Evolutionary conservation across 2,113 vertebrate species (phyloP), one percentile per base, ranked within the genome.

Genomic region (Callospermophilus lateralis): DNA sequence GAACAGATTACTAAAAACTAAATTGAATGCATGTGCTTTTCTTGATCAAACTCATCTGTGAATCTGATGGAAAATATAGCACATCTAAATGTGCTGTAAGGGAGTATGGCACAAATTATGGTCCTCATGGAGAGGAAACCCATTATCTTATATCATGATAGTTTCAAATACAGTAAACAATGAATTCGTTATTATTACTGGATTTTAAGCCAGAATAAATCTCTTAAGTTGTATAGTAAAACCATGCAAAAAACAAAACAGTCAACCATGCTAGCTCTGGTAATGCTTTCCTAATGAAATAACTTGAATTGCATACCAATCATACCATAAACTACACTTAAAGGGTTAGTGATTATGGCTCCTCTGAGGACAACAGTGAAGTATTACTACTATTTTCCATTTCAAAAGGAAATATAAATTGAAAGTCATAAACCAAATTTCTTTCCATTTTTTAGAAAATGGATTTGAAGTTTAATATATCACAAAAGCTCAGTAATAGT

Each of bases 341-440:
- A 90, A 88, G 90, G 37, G 63, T 95, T 84, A 78, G 86, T 87
- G 81, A 81, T 63, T 58, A 91, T 55, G 42, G 39, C 94, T 96
- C 84, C 65, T 92, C 61, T 58, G 95, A 96, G 90, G 77, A 95
- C n/a, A 93, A n/a, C 73, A 65, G 48, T 92, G 42, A 97, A 91
- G 53, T 74, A 93, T 83, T 74, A 86, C 34, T 63, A 83, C 58
- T 45, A 51, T 97, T 96, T 94, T 85, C 77, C 78, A 76, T 96
- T 91, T 95, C 85, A 91, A 96, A 96, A 93, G 48, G 58, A 72
- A 89, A 97, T 84, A 94, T 65, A 95, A 94, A 97, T 96, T 80
- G 80, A 97, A 95, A 55, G 3, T 77, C 93, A 91, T 81, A 73
- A 96, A 55, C 73, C 65, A 89, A 80, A 96, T 97, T 65, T 96